phyloP scores from a whole-genome alignment of 53 echinoderm and acorn worm genomes.

The Astropecten irregularis region DNA sequence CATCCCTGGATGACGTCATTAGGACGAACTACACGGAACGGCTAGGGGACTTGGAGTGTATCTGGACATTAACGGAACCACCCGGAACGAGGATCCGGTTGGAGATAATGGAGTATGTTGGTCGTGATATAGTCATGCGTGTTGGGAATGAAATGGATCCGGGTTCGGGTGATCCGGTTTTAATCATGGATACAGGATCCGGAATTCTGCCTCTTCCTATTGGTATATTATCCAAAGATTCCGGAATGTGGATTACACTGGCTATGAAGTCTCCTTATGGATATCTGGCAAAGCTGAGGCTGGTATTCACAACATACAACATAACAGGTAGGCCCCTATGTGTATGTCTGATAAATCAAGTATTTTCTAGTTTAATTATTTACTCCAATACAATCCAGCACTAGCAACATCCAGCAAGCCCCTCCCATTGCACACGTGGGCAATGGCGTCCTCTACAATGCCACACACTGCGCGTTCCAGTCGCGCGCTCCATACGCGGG shows the following conservation, averaged over 20 bases:
- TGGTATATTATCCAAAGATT: background rate
- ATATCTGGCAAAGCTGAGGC: background rate
- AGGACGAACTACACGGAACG: background rate
- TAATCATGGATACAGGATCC: background rate
- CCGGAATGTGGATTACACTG: conserved; percentile 5
- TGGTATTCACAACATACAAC: background rate
- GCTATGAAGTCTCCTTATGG: background rate
- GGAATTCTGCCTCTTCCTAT: background rate
- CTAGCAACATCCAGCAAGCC: too few relatives aligned
- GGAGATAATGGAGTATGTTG: background rate
- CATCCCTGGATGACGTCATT: background rate
- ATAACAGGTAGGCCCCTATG: background rate
- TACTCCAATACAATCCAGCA: too few relatives aligned
- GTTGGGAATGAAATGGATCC: background rate
- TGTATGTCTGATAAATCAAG: too few relatives aligned
- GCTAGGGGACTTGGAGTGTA: background rate
- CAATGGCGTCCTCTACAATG: too few relatives aligned
- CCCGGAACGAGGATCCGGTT: background rate
- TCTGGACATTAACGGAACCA: background rate
- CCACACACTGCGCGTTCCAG: too few relatives aligned
- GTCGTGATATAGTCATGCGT: background rate
- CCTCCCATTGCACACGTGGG: too few relatives aligned
- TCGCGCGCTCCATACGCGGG: too few relatives aligned
- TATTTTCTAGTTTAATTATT: too few relatives aligned
- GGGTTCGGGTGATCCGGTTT: background rate